These are phyloP conservation scores for Notoglanidium macrostoma DNA, from an alignment of 2,797 vertebrate species.

Conservation along the genomic window DNA sequence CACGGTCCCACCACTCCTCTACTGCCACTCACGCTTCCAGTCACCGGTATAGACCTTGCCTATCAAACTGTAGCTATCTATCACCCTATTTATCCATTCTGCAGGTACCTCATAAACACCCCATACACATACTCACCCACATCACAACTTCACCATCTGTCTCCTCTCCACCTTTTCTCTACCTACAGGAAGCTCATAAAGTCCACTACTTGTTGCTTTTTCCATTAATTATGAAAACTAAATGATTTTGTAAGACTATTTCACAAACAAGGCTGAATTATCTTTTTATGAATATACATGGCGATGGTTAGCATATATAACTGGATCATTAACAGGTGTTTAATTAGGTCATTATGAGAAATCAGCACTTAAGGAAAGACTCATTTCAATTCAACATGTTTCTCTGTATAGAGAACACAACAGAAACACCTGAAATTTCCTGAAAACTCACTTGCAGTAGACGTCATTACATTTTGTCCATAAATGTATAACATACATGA, in stretches of 20 bases:
- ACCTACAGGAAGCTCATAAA: not conserved
- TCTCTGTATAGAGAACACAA: not conserved
- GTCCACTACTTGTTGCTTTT: not conserved
- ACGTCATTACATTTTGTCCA: not conserved
- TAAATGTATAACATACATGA: not conserved
- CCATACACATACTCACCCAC: not conserved
- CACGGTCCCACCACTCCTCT: slow-evolving; percentile 92
- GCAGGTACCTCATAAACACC: not conserved
- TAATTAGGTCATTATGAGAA: slow-evolving; percentile 6
- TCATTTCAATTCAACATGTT: not conserved
- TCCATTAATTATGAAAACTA: not conserved
- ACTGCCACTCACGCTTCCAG: slow-evolving; percentile 94
- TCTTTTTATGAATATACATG: not conserved
- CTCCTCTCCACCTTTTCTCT: not conserved
- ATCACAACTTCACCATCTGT: slow-evolving; percentile 14
- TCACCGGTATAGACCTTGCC: slow-evolving; percentile 75
- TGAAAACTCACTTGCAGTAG: not conserved
- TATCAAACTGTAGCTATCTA: not conserved
- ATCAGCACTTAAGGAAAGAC: not conserved
- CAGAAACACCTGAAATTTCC: not conserved
- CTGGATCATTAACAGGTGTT: not conserved
- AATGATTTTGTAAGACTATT: not conserved
- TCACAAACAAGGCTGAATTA: not conserved
- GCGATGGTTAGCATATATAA: not conserved
- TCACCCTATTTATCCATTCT: not conserved